Evolutionary conservation across 2,888 invertebrate genomes (phyloP), one percentile per base, ranked within the genome.

Genomic region (Napeogenes inachia): DNA sequence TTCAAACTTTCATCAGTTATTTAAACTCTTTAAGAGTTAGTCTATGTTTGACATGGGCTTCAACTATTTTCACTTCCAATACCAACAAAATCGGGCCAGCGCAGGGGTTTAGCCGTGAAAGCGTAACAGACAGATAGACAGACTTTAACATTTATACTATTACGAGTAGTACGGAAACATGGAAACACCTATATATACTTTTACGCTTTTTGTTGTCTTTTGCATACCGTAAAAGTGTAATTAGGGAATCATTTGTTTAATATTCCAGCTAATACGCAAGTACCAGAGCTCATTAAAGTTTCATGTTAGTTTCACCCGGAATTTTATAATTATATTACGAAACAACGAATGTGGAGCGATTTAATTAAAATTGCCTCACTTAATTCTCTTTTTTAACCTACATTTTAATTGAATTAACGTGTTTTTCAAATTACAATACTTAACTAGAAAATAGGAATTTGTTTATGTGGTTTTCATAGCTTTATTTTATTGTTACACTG

Each of bases 241-340:
- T 63, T 63, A 63, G 60, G 46, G 45, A 21, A 35, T 33, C 13
- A 60, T 60, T 63, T 60, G 47, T 57, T 57, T 35, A 54, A 50
- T 38, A 50, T 45, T 54, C 32, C 59, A 54, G 45, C 45, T 50
- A 56, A 55, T 50, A 60, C 45, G 21, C 13, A 21, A 45, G 57
- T 54, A 57, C 12, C 50, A 10, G 38, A 54, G 57, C 54, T 60
- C 60, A 57, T 60, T 59, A 57, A 45, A 21, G 32, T 13, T 56
- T 45, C 56, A 45, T n/a, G 59, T 53, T 56, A 47, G n/a, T 32
- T 50, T 30, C 50, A 50, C 8, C 8, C 32, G 38, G n/a, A 13
- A 13, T 56, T 60, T 56, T 42, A 5, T 56, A 42, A 60, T 38
- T 54, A 45, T 45, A 59, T 54, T 50, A 50, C 8, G 50, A 10